Evolutionary conservation across 2,888 invertebrate species (phyloP).

Genomic region (Drosophila eohydei): DNA sequence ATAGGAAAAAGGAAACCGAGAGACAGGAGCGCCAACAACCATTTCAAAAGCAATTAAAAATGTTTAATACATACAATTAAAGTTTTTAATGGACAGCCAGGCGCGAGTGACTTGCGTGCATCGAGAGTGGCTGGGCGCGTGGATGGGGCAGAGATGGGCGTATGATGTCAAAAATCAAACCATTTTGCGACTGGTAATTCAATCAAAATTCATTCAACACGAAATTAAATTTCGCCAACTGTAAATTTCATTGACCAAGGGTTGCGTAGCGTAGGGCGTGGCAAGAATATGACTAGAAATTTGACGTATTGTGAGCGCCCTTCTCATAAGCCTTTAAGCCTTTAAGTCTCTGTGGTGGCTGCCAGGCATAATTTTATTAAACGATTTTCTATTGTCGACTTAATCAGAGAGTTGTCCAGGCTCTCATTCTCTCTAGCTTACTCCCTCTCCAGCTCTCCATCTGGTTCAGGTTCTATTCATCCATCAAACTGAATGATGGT

Average conservation of each 20-base stretch:
- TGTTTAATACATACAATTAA: conserved; percentile 71
- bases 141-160: background rate
- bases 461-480: conserved; percentile 15
- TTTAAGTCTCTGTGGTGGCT: conserved; percentile 21
- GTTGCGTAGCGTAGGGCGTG: background rate
- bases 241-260: conserved; percentile 27
- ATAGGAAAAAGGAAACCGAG: conserved; percentile 34
- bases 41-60: conserved; percentile 59
- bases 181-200: conserved; percentile 54
- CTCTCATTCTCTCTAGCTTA: background rate
- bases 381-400: conserved; percentile 68
- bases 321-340: conserved; percentile 19
- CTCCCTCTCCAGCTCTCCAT: background rate
- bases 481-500: conserved; percentile 29
- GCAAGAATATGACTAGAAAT: conserved; percentile 11
- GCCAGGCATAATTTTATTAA: conserved; percentile 65
- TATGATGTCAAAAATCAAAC: conserved; percentile 54
- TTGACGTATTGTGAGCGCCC: conserved; percentile 13
- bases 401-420: conserved; percentile 7
- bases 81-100: conserved; percentile 61
- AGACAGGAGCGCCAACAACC: conserved; percentile 50
- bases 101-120: conserved; percentile 20
- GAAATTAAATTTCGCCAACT: conserved; percentile 58
- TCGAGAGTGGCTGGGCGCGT: background rate
- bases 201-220: conserved; percentile 60